A percentile compares a stretch with the other conserved stretches of the same genome.
Conservation (phyloP, 2,113 vertebrate species). For the Theristicus caerulescens region DNA sequence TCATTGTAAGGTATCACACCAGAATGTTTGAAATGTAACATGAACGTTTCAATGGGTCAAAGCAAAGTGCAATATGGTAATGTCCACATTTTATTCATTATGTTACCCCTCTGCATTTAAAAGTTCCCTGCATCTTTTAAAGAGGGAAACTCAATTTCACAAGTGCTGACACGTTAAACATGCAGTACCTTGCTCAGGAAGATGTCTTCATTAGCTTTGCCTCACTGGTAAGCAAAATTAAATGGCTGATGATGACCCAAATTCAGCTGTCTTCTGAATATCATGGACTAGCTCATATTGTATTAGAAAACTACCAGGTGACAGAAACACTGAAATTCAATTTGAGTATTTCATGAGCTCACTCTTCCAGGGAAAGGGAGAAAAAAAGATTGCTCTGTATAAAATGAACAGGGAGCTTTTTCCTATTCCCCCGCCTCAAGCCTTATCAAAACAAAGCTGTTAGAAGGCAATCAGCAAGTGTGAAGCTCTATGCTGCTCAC, state of each 20-base stretch:
- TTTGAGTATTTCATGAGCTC: background rate
- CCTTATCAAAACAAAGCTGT: background rate
- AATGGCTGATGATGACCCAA: background rate
- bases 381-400: background rate
- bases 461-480: background rate
- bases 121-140: background rate
- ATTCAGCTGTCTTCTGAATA: background rate
- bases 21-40: background rate
- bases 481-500: background rate
- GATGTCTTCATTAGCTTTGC: background rate
- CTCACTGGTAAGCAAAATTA: conserved; percentile 1
- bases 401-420: background rate
- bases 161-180: background rate
- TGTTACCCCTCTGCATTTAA: background rate
- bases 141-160: background rate
- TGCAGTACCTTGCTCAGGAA: background rate
- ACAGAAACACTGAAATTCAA: background rate
- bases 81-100: background rate
- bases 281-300: background rate
- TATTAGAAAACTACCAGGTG: background rate
- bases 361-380: background rate
- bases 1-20: background rate
- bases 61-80: background rate
- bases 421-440: background rate
- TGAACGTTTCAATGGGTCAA: background rate